phyloP scores from a whole-genome alignment of 1,140 invertebrate species.

The Drosophila lacertosa region DNA sequence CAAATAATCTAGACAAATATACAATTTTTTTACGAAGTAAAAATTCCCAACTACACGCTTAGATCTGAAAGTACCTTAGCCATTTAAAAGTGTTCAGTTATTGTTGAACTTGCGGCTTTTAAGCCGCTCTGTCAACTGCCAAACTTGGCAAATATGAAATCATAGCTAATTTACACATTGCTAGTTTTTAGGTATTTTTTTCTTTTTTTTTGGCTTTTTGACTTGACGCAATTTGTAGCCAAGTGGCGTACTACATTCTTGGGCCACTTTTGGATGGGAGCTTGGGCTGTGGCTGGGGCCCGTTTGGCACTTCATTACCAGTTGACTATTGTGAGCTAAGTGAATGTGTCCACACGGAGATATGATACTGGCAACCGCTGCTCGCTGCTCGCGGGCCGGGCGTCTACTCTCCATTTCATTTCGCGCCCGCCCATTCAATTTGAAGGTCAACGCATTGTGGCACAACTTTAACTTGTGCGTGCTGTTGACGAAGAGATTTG shows the following conservation, averaged over 20 bases:
- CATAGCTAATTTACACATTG: conserved; percentile 73
- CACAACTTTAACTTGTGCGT: conserved; percentile 4
- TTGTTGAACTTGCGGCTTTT: conserved; percentile 6
- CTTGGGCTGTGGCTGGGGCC: conserved; percentile 3
- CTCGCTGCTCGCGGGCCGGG: neutral
- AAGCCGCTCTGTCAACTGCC: conserved; percentile 13
- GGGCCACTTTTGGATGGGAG: conserved; percentile 14
- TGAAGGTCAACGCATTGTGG: conserved; percentile 29
- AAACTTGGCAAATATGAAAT: conserved; percentile 73
- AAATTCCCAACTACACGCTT: neutral
- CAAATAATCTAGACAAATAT: neutral
- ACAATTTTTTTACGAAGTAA: neutral
- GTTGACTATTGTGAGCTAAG: conserved; percentile 39
- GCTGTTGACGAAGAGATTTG: conserved; percentile 18
- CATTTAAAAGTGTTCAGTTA: conserved; percentile 8
- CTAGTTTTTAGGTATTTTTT: conserved; percentile 13
- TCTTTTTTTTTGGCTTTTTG: neutral
- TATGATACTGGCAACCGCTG: neutral
- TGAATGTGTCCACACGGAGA: conserved; percentile 36
- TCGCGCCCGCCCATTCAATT: neutral
- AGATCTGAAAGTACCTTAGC: neutral
- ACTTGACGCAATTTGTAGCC: conserved; percentile 57
- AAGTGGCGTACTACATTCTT: conserved; percentile 53
- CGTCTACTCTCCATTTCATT: conserved; percentile 40
- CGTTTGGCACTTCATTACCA: conserved; percentile 44